Evolutionary conservation across 2,888 invertebrate genomes (phyloP).

Genomic region (Drosophila algonquin): DNA sequence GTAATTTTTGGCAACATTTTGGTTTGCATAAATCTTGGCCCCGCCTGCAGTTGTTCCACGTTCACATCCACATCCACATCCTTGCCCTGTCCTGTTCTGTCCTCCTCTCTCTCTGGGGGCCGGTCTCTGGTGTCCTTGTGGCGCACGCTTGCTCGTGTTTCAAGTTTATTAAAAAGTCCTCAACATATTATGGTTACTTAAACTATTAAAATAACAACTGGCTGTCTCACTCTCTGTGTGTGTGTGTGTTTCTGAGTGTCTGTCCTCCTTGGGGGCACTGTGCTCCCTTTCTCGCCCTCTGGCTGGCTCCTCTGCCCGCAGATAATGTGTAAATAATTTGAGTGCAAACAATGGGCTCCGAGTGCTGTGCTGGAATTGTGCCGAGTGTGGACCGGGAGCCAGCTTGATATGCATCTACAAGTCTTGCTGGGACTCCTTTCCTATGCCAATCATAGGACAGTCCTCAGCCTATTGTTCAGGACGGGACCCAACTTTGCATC

Average conservation of each 20-base stretch:
- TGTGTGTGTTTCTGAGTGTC: conserved; percentile 9
- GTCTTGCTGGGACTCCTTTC: conserved; percentile 8
- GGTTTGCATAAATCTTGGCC: conserved; percentile 78
- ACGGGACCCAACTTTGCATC: not conserved
- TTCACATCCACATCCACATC: conserved; percentile 5
- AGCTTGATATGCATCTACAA: conserved; percentile 18
- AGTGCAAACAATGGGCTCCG: conserved; percentile 54
- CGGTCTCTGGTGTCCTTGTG: conserved; percentile 57
- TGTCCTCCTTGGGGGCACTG: conserved; percentile 24
- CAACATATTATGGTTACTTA: conserved; percentile 80
- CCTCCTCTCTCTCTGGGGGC: conserved; percentile 4
- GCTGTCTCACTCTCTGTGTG: conserved; percentile 22
- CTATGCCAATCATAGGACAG: conserved; percentile 14
- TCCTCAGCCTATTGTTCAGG: conserved; percentile 40
- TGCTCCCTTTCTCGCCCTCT: not conserved
- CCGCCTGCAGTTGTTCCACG: conserved; percentile 47
- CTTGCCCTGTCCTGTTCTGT: conserved; percentile 4
- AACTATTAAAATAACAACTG: conserved; percentile 77
- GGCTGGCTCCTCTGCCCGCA: conserved; percentile 40
- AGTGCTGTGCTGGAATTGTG: conserved; percentile 30
- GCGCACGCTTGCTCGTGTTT: conserved; percentile 71
- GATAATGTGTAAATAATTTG: conserved; percentile 74
- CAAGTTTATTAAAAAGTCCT: conserved; percentile 79
- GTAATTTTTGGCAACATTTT: conserved; percentile 82
- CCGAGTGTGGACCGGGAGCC: not conserved